phyloP scores from a whole-genome alignment of 2,113 vertebrate species.

The Apistogramma diplotaenia region DNA sequence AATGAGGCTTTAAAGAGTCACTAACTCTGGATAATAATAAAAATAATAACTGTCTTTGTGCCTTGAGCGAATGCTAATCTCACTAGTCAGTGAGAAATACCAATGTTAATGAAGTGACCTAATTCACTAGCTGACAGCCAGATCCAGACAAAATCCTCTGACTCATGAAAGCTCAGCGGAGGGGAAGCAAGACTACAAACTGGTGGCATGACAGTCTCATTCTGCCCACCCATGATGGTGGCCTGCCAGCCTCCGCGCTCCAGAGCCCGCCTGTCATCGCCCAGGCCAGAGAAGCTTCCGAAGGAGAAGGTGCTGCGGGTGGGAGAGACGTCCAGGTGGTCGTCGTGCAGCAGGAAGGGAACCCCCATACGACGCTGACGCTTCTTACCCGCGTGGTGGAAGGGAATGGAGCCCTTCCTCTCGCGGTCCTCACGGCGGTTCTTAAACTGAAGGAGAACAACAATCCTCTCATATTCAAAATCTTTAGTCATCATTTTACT shows the following conservation, averaged over 20 bases:
- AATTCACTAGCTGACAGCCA: slow-evolving; percentile 27
- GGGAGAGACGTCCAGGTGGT: slow-evolving; percentile 94
- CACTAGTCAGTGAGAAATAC: background rate
- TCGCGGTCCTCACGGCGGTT: slow-evolving; percentile 94
- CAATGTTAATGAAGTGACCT: slow-evolving; percentile 45
- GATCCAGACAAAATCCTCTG: slow-evolving; percentile 30
- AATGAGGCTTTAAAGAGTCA: background rate
- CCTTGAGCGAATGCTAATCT: slow-evolving; percentile 18
- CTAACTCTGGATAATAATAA: background rate
- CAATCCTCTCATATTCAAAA: background rate
- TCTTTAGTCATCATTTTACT: background rate
- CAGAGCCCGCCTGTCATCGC: slow-evolving; percentile 88
- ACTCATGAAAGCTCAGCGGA: slow-evolving; percentile 27
- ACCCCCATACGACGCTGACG: slow-evolving; percentile 92
- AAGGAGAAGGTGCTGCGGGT: slow-evolving; percentile 98
- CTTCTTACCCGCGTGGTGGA: slow-evolving; percentile 93
- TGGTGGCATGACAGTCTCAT: background rate
- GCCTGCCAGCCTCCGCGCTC: slow-evolving; percentile 96
- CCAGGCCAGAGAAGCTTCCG: slow-evolving; percentile 92
- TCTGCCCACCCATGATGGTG: slow-evolving; percentile 87
- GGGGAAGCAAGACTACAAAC: background rate
- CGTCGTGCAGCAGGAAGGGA: slow-evolving; percentile 94
- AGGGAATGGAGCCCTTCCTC: slow-evolving; percentile 95
- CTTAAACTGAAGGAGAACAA: slow-evolving; percentile 83
- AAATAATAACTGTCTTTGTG: background rate